These are phyloP conservation scores for Bombus affinis DNA, from an alignment of 1,140 invertebrate genomes.

Conservation along the genomic window DNA sequence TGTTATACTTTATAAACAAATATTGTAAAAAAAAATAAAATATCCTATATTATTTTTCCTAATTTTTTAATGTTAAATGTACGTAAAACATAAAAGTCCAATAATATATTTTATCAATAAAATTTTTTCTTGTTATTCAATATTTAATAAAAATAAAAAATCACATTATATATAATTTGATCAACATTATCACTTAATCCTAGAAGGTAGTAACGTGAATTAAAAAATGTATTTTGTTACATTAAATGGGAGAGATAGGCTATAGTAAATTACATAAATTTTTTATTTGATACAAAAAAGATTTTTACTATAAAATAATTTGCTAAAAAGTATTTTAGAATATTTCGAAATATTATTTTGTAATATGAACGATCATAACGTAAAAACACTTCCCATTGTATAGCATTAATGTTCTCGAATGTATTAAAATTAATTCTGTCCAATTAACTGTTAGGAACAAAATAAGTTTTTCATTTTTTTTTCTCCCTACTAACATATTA, in stretches of 20 bases:
- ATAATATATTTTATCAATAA: conserved; percentile 16
- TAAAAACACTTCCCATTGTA: not conserved
- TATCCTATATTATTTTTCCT: conserved; percentile 2
- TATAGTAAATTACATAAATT: conserved; percentile 15
- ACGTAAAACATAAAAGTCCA: conserved; percentile 3
- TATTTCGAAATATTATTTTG: conserved; percentile 31
- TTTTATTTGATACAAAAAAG: conserved; percentile 30
- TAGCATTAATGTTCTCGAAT: not conserved
- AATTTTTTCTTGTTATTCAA: conserved; percentile 31
- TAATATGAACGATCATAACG: conserved; percentile 21
- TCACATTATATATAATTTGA: not conserved
- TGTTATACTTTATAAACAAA: not conserved
- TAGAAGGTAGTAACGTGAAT: not conserved
- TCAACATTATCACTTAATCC: not conserved
- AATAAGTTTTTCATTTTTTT: not conserved
- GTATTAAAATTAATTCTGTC: conserved; percentile 17
- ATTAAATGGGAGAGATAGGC: not conserved
- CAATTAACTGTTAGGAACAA: not conserved
- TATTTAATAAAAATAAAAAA: conserved; percentile 46
- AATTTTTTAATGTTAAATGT: not conserved
- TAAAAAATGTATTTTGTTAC: not conserved
- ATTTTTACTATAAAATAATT: conserved; percentile 53
- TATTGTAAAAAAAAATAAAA: not conserved
- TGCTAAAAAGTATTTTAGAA: conserved; percentile 18
- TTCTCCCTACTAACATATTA: not conserved